Evolutionary conservation across 2,113 vertebrate genomes (phyloP), one percentile per base, ranked within the genome.

Genomic region (Ciconia maguari): DNA sequence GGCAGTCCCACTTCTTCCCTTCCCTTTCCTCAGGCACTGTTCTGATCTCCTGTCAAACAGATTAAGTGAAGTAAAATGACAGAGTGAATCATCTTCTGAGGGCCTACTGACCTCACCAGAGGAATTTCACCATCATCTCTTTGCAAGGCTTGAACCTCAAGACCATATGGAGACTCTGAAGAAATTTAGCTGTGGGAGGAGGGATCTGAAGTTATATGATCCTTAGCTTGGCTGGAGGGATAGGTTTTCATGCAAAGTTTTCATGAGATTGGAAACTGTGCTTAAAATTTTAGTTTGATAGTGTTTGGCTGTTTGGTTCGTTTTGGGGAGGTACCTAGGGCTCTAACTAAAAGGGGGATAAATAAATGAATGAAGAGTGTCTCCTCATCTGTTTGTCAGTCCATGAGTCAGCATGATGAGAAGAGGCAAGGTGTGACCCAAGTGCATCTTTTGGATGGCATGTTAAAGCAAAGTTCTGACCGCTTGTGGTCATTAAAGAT

Each of bases 31-130:
- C 3, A 0, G 84, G 84, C 84, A 24, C 41, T 77, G 22, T 70
- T 95, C 57, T 90, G 78, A 93, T 91, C 87, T 91, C 27, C 72
- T 69, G 62, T 91, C 49, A 95, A 83, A 55, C 22, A 95, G 54
- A 85, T 74, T 61, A 52, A 80, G 61, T 8, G 2, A 36, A 61
- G 48, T 30, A 81, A 87, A 93, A 95, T 26, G 61, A 65, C 57
- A n/a, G 52, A 82, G 58, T 87, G 77, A 96, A 68, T 93, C 38
- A 81, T 79, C 52, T 82, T 89, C 81, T 91, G 57, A 62, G 34
- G 62, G 49, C 54, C 78, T 54, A 54, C 58, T 90, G 62, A 88
- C 82, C 82, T 96, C 94, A 93, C 1, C 1, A 49, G 62, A 95
- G 42, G 60, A 90, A 65, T 88, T 94, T 91, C 75, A 86, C 58